Evolutionary conservation across 2,888 invertebrate species (phyloP).

Genomic region (Lobophora halterata): DNA sequence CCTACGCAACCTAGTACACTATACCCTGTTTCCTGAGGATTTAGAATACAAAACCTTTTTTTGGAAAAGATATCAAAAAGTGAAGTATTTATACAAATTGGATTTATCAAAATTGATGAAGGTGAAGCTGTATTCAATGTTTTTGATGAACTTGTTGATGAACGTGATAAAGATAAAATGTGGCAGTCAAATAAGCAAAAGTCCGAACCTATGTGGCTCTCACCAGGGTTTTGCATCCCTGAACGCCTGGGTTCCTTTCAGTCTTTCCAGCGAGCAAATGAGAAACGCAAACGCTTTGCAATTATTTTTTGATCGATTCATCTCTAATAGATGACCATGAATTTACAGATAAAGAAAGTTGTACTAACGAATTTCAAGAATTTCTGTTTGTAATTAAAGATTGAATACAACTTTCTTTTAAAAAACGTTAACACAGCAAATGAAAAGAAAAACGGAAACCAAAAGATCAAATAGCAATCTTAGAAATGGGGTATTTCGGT

Average conservation of each 20-base stretch:
- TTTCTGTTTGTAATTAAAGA: background rate
- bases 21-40: slow-evolving; percentile 77
- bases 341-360: slow-evolving; percentile 39
- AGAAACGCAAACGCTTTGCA: slow-evolving; percentile 79
- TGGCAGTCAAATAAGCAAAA: slow-evolving; percentile 72
- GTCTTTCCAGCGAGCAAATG: slow-evolving; percentile 79
- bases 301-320: slow-evolving; percentile 67
- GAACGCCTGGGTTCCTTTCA: slow-evolving; percentile 79
- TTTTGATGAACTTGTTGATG: slow-evolving; percentile 41
- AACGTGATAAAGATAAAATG: slow-evolving; percentile 49
- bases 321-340: slow-evolving; percentile 47
- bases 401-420: slow-evolving; percentile 44
- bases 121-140: slow-evolving; percentile 29
- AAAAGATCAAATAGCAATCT: slow-evolving; percentile 47
- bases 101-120: slow-evolving; percentile 32
- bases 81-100: slow-evolving; percentile 29
- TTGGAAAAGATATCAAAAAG: slow-evolving; percentile 31
- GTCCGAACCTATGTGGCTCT: slow-evolving; percentile 80
- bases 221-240: slow-evolving; percentile 82
- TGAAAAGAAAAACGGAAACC: slow-evolving; percentile 34
- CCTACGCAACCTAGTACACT: slow-evolving; percentile 48
- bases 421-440: slow-evolving; percentile 29
- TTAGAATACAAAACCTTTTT: slow-evolving; percentile 45
- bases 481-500: slow-evolving; percentile 32
- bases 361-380: slow-evolving; percentile 32